Evolutionary conservation across 92 coral and sea anemone species (phyloP).

Genomic region (Muricea muricata): DNA sequence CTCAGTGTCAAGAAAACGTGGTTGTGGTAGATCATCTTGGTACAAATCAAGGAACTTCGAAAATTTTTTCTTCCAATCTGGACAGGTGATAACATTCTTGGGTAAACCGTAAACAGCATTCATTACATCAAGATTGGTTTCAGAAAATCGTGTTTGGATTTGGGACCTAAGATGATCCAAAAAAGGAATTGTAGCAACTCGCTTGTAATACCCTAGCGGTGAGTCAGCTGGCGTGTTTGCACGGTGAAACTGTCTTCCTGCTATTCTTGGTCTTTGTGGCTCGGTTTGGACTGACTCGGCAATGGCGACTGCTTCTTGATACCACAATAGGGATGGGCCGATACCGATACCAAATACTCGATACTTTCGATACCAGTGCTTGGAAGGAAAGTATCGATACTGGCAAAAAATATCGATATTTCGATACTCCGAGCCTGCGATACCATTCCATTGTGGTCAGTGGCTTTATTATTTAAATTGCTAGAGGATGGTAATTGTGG

Average conservation of each 20-base stretch:
- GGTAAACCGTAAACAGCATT: neutral
- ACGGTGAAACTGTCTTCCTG: neutral
- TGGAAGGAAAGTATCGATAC: too few species aligned
- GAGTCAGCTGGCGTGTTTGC: constrained; percentile 15
- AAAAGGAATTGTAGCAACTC: neutral
- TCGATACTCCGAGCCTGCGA: too few species aligned
- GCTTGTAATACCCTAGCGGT: neutral
- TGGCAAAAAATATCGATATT: too few species aligned
- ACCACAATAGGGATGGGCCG: neutral
- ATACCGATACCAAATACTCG: too few species aligned
- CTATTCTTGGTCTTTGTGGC: neutral
- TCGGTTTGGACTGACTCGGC: neutral
- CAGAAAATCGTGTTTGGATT: neutral
- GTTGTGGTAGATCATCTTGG: too few species aligned
- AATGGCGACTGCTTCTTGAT: neutral
- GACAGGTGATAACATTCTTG: neutral
- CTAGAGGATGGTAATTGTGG: too few species aligned
- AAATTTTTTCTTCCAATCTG: too few species aligned
- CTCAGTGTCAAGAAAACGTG: too few species aligned
- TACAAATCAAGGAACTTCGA: neutral
- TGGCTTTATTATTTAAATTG: too few species aligned
- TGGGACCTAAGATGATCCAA: neutral
- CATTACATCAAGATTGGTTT: too few species aligned
- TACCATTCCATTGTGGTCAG: too few species aligned
- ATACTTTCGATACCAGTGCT: too few species aligned